Conservation (phyloP, 1,140 invertebrate genomes). For the Sycophaga agraensis region DNA sequence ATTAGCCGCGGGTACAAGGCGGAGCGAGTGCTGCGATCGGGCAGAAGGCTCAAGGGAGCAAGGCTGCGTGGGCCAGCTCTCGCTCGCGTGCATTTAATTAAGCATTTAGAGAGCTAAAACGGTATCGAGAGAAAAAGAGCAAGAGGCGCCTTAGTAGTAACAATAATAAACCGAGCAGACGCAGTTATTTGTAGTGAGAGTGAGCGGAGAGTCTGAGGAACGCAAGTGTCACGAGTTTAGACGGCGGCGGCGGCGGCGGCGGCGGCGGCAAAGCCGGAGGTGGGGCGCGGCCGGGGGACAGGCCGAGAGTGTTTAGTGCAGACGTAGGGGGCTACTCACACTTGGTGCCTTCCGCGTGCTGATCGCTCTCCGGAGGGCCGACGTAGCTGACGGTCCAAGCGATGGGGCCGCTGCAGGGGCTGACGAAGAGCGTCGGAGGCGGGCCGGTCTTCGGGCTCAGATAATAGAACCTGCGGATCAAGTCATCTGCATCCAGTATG, state of each 20-base stretch:
- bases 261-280: too few species aligned
- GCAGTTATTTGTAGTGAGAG: conserved; percentile 1
- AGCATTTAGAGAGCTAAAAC: background rate
- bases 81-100: too few species aligned
- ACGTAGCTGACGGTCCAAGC: conserved; percentile 55
- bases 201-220: background rate
- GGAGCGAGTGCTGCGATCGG: too few species aligned
- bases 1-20: too few species aligned
- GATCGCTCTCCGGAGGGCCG: conserved; percentile 48
- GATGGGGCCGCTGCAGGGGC: conserved; percentile 53
- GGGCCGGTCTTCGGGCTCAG: conserved; percentile 51
- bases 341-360: conserved; percentile 44
- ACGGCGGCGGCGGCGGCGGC: background rate
- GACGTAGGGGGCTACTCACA: conserved; percentile 32
- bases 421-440: conserved; percentile 51
- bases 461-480: conserved; percentile 56
- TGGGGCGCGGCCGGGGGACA: too few species aligned
- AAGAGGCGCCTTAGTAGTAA: too few species aligned
- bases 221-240: background rate
- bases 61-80: too few species aligned
- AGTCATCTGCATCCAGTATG: conserved; percentile 55
- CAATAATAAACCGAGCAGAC: conserved; percentile 1
- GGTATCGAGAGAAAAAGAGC: too few species aligned
- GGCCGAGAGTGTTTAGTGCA: background rate
- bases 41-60: too few species aligned